Percentiles rank a stretch among this genome's conserved stretches.
Conservation (phyloP, 2,888 invertebrate species). For the Lydus trimaculatus region DNA sequence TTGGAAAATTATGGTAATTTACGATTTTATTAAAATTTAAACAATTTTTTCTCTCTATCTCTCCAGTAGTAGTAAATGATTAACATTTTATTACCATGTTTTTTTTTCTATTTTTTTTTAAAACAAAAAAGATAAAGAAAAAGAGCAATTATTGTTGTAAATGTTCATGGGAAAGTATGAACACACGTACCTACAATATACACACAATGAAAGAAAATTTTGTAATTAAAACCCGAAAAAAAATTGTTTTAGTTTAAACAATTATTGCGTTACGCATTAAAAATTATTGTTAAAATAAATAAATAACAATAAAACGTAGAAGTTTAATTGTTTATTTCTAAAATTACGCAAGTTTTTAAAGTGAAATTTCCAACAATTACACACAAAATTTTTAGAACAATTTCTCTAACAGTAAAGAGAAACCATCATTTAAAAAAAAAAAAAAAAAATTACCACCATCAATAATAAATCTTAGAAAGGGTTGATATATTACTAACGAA, state of each 20-base stretch:
- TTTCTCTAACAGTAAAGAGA: neutral
- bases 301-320: neutral
- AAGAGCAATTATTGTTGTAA: neutral
- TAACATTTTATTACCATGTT: neutral
- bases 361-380: conserved; percentile 1
- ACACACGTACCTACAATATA: neutral
- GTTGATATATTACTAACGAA: neutral
- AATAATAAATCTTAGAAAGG: neutral
- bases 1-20: neutral
- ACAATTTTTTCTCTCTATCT: neutral
- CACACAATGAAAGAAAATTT: neutral
- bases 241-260: neutral
- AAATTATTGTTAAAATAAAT: neutral
- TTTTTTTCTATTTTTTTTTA: neutral
- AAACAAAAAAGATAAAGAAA: too few species aligned
- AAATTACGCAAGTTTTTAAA: neutral
- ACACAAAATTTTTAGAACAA: neutral
- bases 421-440: too few species aligned
- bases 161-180: neutral
- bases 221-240: neutral
- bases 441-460: too few species aligned
- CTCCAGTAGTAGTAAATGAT: neutral
- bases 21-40: conserved; percentile 4
- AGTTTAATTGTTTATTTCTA: neutral
- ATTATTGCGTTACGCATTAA: conserved; percentile 2